These are phyloP conservation scores for Rapana venosa DNA, from an alignment of 2,888 invertebrate species.

Conservation along the genomic window DNA sequence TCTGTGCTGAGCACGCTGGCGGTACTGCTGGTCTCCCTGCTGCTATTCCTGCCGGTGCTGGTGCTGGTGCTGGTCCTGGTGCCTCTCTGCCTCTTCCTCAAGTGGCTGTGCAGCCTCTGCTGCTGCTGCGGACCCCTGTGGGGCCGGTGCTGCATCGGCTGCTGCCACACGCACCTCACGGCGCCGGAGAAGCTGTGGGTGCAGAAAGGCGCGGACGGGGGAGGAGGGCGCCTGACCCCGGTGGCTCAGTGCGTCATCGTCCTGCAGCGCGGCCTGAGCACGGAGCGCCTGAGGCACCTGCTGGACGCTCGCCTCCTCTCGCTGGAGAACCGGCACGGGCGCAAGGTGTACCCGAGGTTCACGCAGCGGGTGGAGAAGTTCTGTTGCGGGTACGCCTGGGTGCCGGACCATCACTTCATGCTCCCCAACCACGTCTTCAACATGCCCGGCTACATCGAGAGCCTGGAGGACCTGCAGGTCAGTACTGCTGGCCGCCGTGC, in stretches of 20 bases:
- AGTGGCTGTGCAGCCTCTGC: conserved; percentile 70
- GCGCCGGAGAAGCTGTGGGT: conserved; percentile 80
- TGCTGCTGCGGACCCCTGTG: conserved; percentile 66
- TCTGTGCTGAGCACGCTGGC: conserved; percentile 65
- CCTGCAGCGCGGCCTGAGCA: conserved; percentile 80
- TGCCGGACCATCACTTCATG: conserved; percentile 79
- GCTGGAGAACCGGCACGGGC: conserved; percentile 75
- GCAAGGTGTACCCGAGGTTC: conserved; percentile 79
- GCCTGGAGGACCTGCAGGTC: conserved; percentile 76
- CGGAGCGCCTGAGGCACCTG: conserved; percentile 79
- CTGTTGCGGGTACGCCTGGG: conserved; percentile 80
- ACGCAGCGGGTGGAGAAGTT: conserved; percentile 77
- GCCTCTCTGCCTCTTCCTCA: conserved; percentile 74
- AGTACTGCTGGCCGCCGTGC: background rate
- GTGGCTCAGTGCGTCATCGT: conserved; percentile 80
- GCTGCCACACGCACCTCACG: conserved; percentile 74
- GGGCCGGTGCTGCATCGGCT: conserved; percentile 67
- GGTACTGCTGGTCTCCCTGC: conserved; percentile 75
- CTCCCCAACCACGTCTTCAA: conserved; percentile 80
- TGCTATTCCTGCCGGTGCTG: conserved; percentile 79
- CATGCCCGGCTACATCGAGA: conserved; percentile 75
- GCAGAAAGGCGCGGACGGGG: conserved; percentile 50
- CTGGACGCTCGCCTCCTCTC: conserved; percentile 79
- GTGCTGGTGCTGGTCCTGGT: conserved; percentile 77
- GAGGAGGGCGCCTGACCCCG: conserved; percentile 52